These are phyloP conservation scores for Nesoenas mayeri DNA, from an alignment of 2,113 vertebrate genomes.

Conservation along the genomic window DNA sequence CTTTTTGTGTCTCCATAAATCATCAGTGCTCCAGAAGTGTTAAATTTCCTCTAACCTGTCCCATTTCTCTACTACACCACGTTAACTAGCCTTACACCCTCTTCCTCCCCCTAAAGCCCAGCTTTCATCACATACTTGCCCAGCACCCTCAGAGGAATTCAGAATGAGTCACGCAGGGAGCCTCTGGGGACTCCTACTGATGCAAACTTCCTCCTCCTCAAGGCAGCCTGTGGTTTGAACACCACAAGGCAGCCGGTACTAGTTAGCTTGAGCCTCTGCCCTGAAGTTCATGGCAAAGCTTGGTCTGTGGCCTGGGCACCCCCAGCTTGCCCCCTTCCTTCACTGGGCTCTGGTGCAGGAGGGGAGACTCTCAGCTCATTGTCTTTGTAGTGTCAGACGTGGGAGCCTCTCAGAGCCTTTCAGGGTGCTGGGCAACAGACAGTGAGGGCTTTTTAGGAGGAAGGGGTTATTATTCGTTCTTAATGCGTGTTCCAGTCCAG, in stretches of 20 bases:
- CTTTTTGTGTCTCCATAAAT: background rate
- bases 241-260: constrained; percentile 1
- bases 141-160: constrained; percentile 59
- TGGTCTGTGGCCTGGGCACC: background rate
- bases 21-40: background rate
- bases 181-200: constrained; percentile 65
- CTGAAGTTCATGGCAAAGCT: background rate
- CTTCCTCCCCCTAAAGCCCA: background rate
- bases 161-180: constrained; percentile 12
- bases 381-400: background rate
- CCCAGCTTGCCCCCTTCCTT: background rate
- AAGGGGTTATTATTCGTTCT: background rate
- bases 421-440: background rate
- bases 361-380: background rate
- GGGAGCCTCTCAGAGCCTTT: constrained; percentile 27
- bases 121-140: constrained; percentile 53
- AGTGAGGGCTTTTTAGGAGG: background rate
- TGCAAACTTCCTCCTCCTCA: constrained; percentile 68
- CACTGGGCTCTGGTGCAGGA: background rate
- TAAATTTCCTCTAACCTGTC: background rate
- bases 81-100: background rate
- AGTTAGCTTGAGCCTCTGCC: background rate
- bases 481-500: background rate
- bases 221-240: constrained; percentile 47
- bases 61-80: background rate